These are phyloP conservation scores for Chrysomela aeneicollis DNA, from an alignment of 2,888 invertebrate genomes.

Conservation along the genomic window DNA sequence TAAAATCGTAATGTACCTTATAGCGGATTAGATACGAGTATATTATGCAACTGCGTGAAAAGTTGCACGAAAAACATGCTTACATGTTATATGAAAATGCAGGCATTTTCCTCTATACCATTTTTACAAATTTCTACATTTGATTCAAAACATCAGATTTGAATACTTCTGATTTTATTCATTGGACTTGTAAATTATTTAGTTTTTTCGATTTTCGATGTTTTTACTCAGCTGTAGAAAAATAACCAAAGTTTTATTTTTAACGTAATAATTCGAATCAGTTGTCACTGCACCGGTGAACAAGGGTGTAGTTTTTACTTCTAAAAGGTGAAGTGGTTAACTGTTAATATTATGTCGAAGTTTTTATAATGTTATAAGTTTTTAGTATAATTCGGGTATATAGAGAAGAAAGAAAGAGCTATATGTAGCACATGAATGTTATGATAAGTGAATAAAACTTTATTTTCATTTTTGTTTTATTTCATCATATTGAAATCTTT, in stretches of 20 bases:
- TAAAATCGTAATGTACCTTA: conserved; percentile 41
- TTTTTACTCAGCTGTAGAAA: conserved; percentile 35
- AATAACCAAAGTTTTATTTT: conserved; percentile 40
- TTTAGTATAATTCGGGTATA: conserved; percentile 44
- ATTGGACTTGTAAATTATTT: neutral
- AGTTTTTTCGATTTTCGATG: conserved; percentile 5
- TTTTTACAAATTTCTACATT: conserved; percentile 28
- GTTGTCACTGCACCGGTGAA: conserved; percentile 29
- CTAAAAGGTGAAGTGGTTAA: conserved; percentile 47
- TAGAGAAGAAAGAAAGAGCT: conserved; percentile 35
- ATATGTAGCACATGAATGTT: conserved; percentile 40
- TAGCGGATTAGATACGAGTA: conserved; percentile 33
- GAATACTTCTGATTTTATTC: too few species aligned
- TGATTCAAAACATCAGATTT: conserved; percentile 20
- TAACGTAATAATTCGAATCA: conserved; percentile 23
- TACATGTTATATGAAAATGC: conserved; percentile 31
- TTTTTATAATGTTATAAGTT: conserved; percentile 39
- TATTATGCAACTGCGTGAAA: conserved; percentile 36
- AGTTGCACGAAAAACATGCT: conserved; percentile 33
- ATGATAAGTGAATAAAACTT: conserved; percentile 42
- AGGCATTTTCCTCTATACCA: conserved; percentile 27
- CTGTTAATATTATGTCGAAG: conserved; percentile 42
- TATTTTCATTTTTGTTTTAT: conserved; percentile 40
- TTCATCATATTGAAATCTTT: too few species aligned
- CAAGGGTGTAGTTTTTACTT: conserved; percentile 42